Base-by-base conservation (phyloP, 2,888 invertebrate genomes). In the Ophion ventricosus region DNA sequence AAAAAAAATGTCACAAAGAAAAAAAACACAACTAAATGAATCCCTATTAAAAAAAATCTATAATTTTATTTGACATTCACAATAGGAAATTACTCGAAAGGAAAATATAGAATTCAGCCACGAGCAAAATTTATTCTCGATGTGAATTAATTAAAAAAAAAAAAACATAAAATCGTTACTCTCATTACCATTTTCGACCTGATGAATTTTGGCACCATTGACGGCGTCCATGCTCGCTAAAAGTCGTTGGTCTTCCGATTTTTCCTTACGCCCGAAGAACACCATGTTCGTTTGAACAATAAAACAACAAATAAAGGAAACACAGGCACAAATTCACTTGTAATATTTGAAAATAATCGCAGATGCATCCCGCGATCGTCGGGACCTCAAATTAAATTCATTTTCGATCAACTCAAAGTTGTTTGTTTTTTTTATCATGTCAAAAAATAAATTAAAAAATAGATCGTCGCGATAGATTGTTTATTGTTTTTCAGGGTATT, bases 101-200 rank as follows among this genome's bases (percentile, higher is more conserved):
- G 7, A 35, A 7, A 35, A 35, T 7, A 35, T 35, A 35, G 35
- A 35, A 35, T 35, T 35, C 35, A 35, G 35, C 35, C 35, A 35
- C 35, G 25, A 59, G 0, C 11, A 25, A 59, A 59, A 59, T 2
- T 2, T 25, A 2, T 25, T 26, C 1, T 0, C 0, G 0, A 11
- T 26, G 26, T 8, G 3, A 17, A 64, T 35, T 23, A 35, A 20
- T 4, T 2, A 40, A 14, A 49, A 49, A 49, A 17, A 14, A 43
- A 49, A 49, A 49, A 14, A 49, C 17, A 2, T 2, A 49, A 49
- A 49, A 49, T 49, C 10, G 40, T 23, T 56, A n/a, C n/a, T 64
- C 25, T 75, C 72, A 64, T 89, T 93, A 93, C 93, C 93, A 87
- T 93, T 93, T 82, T 93, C 93, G 26, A 91, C 89, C 23, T 92